Percentiles rank a stretch among this genome's conserved stretches.
Evolutionary conservation across 2,888 invertebrate genomes (phyloP).

Genomic region (Chrysopilus asiliformis): DNA sequence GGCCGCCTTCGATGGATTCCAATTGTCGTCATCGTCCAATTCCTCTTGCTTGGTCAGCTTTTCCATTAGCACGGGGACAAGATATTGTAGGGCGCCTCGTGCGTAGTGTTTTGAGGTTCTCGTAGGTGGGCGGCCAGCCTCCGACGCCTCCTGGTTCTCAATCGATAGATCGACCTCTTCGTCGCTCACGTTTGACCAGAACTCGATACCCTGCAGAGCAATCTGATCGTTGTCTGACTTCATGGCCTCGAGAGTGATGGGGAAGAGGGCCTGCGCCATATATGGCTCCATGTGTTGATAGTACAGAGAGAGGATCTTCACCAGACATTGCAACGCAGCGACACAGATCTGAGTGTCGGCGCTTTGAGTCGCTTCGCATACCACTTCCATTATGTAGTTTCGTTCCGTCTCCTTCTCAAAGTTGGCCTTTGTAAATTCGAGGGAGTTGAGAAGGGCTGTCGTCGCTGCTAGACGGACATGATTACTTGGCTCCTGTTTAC

Average conservation of each 20-base stretch:
- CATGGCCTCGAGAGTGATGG: constrained; percentile 97
- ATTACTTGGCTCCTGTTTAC: constrained; percentile 81
- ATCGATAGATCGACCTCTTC: constrained; percentile 94
- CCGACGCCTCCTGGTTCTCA: constrained; percentile 87
- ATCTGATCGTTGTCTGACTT: constrained; percentile 93
- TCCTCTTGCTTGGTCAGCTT: constrained; percentile 95
- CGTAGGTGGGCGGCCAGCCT: constrained; percentile 84
- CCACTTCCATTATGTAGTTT: constrained; percentile 99
- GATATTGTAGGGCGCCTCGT: constrained; percentile 90
- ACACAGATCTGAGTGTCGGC: constrained; percentile 84
- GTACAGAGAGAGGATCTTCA: constrained; percentile 93
- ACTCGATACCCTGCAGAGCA: constrained; percentile 96
- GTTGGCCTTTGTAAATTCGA: constrained; percentile 97
- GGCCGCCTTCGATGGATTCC: constrained; percentile 99
- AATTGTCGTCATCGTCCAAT: constrained; percentile 95
- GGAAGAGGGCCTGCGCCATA: constrained; percentile 95
- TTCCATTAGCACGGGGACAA: constrained; percentile 87
- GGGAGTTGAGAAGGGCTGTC: constrained; percentile 87
- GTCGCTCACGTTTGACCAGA: constrained; percentile 99
- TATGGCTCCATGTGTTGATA: constrained; percentile 99
- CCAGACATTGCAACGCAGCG: constrained; percentile 94
- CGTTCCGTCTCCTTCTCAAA: constrained; percentile 96
- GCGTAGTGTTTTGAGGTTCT: constrained; percentile 93
- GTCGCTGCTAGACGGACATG: constrained; percentile 94
- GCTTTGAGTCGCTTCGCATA: constrained; percentile 97